Base-by-base conservation (phyloP, 2,888 invertebrate genomes). In the Chrysolina oricalcia region DNA sequence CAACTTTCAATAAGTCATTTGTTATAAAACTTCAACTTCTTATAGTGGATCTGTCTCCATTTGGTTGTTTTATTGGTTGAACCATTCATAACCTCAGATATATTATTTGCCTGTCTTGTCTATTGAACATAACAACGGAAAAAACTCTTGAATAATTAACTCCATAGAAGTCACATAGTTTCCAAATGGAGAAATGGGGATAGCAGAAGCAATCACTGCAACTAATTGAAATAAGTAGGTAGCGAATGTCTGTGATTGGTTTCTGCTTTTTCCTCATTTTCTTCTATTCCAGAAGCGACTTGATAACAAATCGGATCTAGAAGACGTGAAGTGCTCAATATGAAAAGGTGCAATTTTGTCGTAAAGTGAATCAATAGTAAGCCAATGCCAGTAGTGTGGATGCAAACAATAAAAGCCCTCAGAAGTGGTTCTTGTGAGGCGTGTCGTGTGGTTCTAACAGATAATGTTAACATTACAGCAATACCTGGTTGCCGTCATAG, bases 401-500 rank as follows among this genome's bases (percentile, higher is more conserved):
- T 70, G 56, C 50, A 59, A 68, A 68, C 35, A 50, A 53, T 53
- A 46, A 76, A 73, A 63, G 50, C 40, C 59, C 40, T 23, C 43
- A 46, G 21, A 66, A 21, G 66, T 17, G 53, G n/a, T 23, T 70
- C 43, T 41, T 48, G 43, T 53, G 56, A 71, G 67, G 71, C 67
- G 43, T 67, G 48, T 69, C 67, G 65, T 75, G 71, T 77, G 70
- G 66, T 50, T 75, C 70, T 73, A 79, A 77, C 73, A 83, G 80
- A 83, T 82, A 83, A 84, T 82, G 83, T 83, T 84, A 78, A 86
- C 82, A 85, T 84, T 84, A 82, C 81, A 84, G 84, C 85, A 82
- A 90, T 95, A 96, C 96, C 95, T 96, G 96, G 92, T 94, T 95
- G 92, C 98, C 98, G 91, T 97, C 97, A 93, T 99, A 98, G 89